Evolutionary conservation across 2,113 vertebrate species (phyloP), one percentile per base, ranked within the genome.

Genomic region (Oryzias woworae): DNA sequence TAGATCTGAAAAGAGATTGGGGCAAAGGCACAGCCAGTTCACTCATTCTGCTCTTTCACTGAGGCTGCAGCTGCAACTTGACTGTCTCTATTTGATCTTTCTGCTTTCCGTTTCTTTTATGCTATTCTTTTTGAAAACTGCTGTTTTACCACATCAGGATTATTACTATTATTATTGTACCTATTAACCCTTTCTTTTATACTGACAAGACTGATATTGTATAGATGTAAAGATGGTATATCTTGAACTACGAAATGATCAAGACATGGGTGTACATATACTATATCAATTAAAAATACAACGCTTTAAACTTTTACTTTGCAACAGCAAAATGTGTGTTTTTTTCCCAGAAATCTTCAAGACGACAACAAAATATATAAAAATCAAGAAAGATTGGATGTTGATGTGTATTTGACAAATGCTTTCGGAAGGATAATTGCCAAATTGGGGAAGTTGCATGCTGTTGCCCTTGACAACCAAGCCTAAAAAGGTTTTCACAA

Each of bases 251-350:
- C 89, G 94, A 92, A 59, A 84, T 43, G 80, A 93, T 57, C 76
- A 71, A 93, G 92, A 91, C 92, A 92, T 91, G 93, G 93, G 91
- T 96, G 95, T 96, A 95, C 90, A 96, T 94, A 94, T 69, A 82
- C 80, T 94, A 93, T 94, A 93, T 83, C 87, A 87, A 94, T 93
- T 90, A 92, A 94, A 94, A 91, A 87, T 82, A 92, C 81, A 62
- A 87, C 88, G 91, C 92, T 89, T 91, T 87, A 91, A 88, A 89
- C 89, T 91, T 89, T 87, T 82, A 87, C 46, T 71, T 26, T 63
- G 79, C 62, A 41, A 18, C 24, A 23, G 61, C 54, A 7, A 65
- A 50, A 10, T 45, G 57, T 62, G 44, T n/a, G 20, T 16, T 62
- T 84, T 5, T 1, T 6, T 10, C 20, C 4, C 18, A 4, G 41